A percentile compares a stretch with the other conserved stretches of the same genome.
phyloP scores from a whole-genome alignment of 2,797 vertebrate species.

The Glyptemys insculpta region DNA sequence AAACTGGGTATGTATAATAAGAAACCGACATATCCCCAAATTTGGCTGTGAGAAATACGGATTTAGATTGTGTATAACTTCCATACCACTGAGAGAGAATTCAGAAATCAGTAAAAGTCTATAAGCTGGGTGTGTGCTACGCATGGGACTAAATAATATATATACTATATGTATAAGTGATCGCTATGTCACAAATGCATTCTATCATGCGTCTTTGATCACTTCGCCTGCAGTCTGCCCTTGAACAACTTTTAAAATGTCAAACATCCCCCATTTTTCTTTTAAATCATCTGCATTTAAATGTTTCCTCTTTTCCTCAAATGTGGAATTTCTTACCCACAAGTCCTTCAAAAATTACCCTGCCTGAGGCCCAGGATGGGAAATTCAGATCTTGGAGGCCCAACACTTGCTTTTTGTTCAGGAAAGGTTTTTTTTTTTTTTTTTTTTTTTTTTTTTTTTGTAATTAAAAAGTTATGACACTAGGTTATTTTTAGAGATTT shows the following conservation, averaged over 20 bases:
- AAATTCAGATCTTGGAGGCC: neutral
- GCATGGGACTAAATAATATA: neutral
- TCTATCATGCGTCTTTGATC: neutral
- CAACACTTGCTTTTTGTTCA: neutral
- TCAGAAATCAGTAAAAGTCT: neutral
- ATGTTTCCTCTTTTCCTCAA: neutral
- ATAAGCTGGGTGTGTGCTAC: neutral
- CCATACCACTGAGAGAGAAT: neutral
- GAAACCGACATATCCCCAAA: neutral
- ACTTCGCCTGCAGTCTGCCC: neutral
- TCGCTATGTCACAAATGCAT: neutral
- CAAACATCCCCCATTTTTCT: neutral
- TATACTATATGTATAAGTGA: neutral
- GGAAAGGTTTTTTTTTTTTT: neutral
- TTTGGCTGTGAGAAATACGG: neutral
- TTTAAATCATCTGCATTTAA: neutral
- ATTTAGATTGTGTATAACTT: neutral
- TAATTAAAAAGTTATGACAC: conserved; percentile 27
- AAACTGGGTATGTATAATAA: neutral
- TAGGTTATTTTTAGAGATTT: neutral
- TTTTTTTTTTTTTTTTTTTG: neutral
- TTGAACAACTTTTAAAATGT: neutral
- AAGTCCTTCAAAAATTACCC: neutral
- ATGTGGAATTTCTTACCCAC: neutral
- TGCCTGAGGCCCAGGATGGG: neutral